Evolutionary conservation across 1,140 invertebrate species (phyloP).

Genomic region (Neuroterus valhalla): DNA sequence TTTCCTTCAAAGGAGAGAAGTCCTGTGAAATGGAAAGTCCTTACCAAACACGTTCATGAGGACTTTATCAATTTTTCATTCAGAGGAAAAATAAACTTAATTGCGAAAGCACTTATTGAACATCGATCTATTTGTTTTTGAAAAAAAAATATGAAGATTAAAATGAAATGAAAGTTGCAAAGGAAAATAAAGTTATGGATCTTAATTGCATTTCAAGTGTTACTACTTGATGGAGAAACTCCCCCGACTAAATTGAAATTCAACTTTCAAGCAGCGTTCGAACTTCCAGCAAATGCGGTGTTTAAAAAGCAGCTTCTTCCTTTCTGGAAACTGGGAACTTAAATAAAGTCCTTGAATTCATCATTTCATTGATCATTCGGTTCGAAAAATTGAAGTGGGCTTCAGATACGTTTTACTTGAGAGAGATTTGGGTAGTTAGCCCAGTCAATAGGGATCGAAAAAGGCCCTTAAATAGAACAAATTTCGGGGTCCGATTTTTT

Average conservation of each 20-base stretch:
- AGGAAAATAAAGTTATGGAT: no score
- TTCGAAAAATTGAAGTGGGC: no score
- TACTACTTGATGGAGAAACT: constrained; percentile 6
- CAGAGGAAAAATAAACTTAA: background rate
- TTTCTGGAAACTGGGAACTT: no score
- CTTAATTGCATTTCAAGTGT: background rate
- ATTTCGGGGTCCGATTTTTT: no score
- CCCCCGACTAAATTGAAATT: background rate
- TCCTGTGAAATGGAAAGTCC: background rate
- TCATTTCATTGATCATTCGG: no score
- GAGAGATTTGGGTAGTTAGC: no score
- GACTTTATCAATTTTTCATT: background rate
- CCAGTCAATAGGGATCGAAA: no score
- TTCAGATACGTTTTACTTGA: no score
- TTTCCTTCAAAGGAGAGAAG: background rate
- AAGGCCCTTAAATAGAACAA: no score
- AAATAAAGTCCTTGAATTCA: no score
- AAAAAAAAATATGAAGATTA: background rate
- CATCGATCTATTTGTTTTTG: background rate
- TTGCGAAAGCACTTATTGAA: background rate
- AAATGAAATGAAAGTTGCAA: no score
- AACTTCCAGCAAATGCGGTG: background rate
- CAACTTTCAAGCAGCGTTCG: constrained; percentile 10
- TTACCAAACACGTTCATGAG: background rate
- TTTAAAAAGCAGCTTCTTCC: background rate